Conservation (phyloP, 2,113 vertebrate genomes). For the Amblyopsis rosae region DNA sequence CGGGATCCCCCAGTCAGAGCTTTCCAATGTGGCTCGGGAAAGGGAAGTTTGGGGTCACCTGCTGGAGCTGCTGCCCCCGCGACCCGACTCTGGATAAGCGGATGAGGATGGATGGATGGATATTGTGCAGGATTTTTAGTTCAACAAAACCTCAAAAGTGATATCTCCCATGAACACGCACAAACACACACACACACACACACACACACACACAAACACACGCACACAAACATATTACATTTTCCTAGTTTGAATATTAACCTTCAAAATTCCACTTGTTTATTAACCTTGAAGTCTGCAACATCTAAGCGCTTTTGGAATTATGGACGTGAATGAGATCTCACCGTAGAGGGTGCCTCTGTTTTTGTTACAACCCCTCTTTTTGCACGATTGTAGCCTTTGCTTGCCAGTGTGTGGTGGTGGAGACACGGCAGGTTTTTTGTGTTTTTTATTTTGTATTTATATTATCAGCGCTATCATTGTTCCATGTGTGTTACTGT, state of each 20-base stretch:
- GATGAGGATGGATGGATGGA: no score
- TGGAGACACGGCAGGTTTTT: conserved; percentile 17
- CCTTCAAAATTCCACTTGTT: conserved; percentile 55
- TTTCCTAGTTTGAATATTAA: conserved; percentile 59
- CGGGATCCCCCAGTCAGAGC: no score
- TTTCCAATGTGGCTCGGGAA: no score
- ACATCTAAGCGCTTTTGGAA: conserved; percentile 68
- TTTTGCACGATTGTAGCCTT: conserved; percentile 41
- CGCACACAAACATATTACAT: conserved; percentile 36
- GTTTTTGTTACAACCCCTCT: conserved; percentile 34
- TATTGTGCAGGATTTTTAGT: no score
- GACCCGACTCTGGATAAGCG: no score
- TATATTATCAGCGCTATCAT: conserved; percentile 8
- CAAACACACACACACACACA: no score
- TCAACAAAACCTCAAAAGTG: conserved; percentile 37
- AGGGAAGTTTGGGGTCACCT: no score
- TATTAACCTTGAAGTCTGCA: conserved; percentile 58
- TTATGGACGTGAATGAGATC: conserved; percentile 63
- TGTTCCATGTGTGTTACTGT: no score
- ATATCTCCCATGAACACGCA: conserved; percentile 17
- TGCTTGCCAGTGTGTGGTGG: conserved; percentile 43
- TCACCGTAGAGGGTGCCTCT: conserved; percentile 22
- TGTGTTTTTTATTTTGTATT: not conserved
- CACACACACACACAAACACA: no score
- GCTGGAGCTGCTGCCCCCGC: no score